phyloP scores from a whole-genome alignment of 1,140 invertebrate genomes.

The Lepidurus packardi region DNA sequence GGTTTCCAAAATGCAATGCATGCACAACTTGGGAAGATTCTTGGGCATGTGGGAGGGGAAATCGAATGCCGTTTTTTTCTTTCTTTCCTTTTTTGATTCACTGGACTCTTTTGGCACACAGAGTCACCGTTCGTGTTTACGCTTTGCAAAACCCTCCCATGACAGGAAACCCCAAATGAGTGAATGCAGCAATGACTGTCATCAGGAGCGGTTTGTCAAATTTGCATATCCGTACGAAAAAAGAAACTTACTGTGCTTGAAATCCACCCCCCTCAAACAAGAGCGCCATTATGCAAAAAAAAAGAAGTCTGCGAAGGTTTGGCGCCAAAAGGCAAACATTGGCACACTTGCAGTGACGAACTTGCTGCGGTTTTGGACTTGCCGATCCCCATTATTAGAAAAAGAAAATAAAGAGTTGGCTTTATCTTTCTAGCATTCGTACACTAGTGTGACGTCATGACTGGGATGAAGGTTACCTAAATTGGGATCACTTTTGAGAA shows the following conservation, averaged over 20 bases:
- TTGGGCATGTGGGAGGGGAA: background rate
- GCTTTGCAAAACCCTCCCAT: background rate
- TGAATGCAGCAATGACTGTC: background rate
- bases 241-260: background rate
- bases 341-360: constrained; percentile 11
- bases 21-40: background rate
- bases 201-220: background rate
- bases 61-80: background rate
- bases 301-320: background rate
- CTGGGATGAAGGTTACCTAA: constrained; percentile 1
- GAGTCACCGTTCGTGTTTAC: background rate
- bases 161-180: background rate
- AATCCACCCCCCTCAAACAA: background rate
- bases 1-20: background rate
- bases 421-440: constrained; percentile 18
- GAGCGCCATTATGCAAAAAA: background rate
- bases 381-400: background rate
- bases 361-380: background rate
- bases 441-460: background rate
- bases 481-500: background rate
- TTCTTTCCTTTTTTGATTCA: too few species aligned
- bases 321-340: constrained; percentile 17
- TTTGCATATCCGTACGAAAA: background rate
- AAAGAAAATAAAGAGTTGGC: background rate
- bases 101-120: background rate